Percentiles rank a stretch among this genome's conserved stretches.
Evolutionary conservation across 2,888 invertebrate species (phyloP).

Genomic region (Agrochola circellaris): DNA sequence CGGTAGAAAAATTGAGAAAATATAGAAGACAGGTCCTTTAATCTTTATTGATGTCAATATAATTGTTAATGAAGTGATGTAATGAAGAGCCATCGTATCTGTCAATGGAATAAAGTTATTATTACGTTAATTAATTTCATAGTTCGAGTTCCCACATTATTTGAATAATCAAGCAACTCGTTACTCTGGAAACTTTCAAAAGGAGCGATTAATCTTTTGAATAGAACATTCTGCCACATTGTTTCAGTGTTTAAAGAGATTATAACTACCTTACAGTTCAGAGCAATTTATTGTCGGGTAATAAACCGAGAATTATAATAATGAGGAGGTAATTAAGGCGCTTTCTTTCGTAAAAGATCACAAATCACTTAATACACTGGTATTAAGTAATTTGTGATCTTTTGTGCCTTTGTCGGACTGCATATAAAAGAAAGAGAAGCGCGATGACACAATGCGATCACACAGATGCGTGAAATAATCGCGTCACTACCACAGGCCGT

Average conservation of each 20-base stretch:
- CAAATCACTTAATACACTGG: too few relatives aligned
- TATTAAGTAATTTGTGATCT: too few relatives aligned
- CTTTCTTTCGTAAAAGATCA: neutral
- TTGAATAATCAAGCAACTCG: conserved; percentile 9
- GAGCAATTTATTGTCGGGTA: too few relatives aligned
- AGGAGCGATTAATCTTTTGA: neutral
- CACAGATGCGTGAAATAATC: too few relatives aligned
- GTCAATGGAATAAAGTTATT: conserved; percentile 1
- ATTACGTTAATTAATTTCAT: conserved; percentile 7
- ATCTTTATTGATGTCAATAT: neutral
- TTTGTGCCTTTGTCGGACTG: too few relatives aligned
- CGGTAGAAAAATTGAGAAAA: neutral
- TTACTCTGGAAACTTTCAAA: conserved; percentile 19
- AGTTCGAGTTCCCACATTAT: neutral
- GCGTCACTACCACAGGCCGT: too few relatives aligned
- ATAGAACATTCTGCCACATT: neutral
- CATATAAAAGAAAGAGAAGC: too few relatives aligned
- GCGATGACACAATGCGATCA: too few relatives aligned
- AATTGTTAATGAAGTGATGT: conserved; percentile 6
- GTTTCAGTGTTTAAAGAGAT: neutral
- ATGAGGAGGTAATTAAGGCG: neutral
- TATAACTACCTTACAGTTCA: neutral
- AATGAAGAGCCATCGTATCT: neutral
- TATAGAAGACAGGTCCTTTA: neutral
- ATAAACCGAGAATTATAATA: too few relatives aligned